phyloP scores from a whole-genome alignment of 2,113 vertebrate species.

The Prunella himalayana region DNA sequence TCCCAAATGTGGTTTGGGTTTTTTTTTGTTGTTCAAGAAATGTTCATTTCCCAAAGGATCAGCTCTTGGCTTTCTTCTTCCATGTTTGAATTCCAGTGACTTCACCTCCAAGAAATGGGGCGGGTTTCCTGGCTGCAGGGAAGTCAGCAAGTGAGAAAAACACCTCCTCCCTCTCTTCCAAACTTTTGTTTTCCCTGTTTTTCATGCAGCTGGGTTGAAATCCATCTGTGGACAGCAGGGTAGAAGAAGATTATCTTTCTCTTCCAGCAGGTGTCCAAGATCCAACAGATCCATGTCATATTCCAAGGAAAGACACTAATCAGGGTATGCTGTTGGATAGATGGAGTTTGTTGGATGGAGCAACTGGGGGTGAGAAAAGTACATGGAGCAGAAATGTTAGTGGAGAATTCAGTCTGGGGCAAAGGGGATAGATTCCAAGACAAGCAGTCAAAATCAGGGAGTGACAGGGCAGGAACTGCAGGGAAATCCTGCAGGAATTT shows the following conservation, averaged over 20 bases:
- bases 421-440: not conserved
- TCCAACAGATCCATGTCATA: not conserved
- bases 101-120: conserved; percentile 16
- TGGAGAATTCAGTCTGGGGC: not conserved
- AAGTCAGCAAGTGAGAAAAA: not conserved
- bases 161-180: not conserved
- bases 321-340: not conserved
- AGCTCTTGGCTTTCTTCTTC: not conserved
- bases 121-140: not conserved
- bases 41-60: not conserved
- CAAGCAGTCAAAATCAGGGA: not conserved
- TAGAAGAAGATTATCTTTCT: not conserved
- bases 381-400: not conserved
- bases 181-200: not conserved
- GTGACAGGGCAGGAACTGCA: not conserved
- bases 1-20: not conserved
- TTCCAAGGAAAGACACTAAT: not conserved
- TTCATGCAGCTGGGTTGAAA: not conserved
- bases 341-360: not conserved
- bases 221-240: not conserved
- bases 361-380: not conserved
- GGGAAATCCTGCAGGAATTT: not conserved
- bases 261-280: not conserved
- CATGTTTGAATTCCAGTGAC: not conserved
- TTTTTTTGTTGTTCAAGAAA: not conserved